Conservation (phyloP, 2,113 vertebrate genomes). For the Lathamus discolor region DNA sequence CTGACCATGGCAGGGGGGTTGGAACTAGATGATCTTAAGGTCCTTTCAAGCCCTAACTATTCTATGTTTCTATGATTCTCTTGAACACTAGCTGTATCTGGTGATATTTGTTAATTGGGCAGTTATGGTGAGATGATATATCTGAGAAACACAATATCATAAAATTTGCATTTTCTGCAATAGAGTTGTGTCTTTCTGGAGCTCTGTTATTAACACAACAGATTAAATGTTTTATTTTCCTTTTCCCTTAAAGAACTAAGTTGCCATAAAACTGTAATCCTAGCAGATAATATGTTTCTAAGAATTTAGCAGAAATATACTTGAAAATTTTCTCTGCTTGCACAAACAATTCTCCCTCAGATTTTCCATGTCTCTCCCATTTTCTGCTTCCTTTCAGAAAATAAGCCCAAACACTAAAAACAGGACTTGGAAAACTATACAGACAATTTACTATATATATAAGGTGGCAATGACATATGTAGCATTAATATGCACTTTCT, state of each 20-base stretch:
- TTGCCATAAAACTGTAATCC: neutral
- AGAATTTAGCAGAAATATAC: neutral
- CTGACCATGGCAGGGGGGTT: too few species aligned
- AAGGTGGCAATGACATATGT: neutral
- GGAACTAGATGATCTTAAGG: too few species aligned
- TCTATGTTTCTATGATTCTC: too few species aligned
- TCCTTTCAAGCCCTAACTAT: too few species aligned
- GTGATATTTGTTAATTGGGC: neutral
- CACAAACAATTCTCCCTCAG: neutral
- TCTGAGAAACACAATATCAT: neutral
- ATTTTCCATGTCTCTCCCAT: neutral
- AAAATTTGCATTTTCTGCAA: neutral
- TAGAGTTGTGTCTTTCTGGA: neutral
- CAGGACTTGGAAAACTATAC: neutral
- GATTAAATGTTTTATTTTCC: neutral
- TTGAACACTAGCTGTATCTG: neutral
- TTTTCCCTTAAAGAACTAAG: neutral
- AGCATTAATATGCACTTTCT: neutral
- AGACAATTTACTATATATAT: neutral
- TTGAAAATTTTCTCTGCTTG: neutral
- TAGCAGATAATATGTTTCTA: neutral
- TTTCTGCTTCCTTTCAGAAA: neutral
- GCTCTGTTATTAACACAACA: neutral
- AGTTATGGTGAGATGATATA: neutral
- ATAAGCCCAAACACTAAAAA: neutral